Base-by-base conservation (phyloP, 2,113 vertebrate species). In the Onychostruthus taczanowskii region DNA sequence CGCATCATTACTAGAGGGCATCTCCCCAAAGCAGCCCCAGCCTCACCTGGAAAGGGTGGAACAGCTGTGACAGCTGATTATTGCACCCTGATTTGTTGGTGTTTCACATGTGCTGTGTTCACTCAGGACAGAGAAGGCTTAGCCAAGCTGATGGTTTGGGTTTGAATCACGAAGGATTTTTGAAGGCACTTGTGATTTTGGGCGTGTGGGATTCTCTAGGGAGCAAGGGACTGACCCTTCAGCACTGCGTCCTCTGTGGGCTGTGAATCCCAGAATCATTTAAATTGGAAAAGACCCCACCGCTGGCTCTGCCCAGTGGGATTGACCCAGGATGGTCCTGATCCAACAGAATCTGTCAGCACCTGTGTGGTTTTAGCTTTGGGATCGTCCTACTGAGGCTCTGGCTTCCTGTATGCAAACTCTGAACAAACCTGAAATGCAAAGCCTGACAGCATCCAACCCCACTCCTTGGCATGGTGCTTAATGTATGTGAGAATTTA, bases 401-500 rank as follows among this genome's bases (percentile, higher is more conserved):
- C 64, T 58, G 39, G 11, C 22, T 91, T 76, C 72, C 52, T 52
- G 16, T 7, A 7, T 8, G 53, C 74, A 50, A 89, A 73, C 11
- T 14, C 62, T 17, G 23, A 33, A 10, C 37, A 68, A 87, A 52
- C 27, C 73, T 56, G 61, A 52, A 53, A 47, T 7, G 33, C n/a
- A 56, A 44, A 72, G 35, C 72, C 62, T 46, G 61, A 35, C 66
- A 43, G 72, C 67, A 24, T 52, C 81, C 7, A 4, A 22, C 89
- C 35, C 67, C 82, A 10, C 50, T 74, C 59, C 59, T 77, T 66
- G 74, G 46, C 77, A 5, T 0, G 22, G 21, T 53, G 16, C 56
- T 93, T 85, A 73, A 88, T 33, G 70, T 66, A 47, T 93, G 87
- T 63, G 84, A 86, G 93, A 86, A 93, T 59, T 80, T 33, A 52